These are phyloP conservation scores for Paratrypauchen microcephalus DNA, from an alignment of 2,797 vertebrate genomes.

Conservation along the genomic window DNA sequence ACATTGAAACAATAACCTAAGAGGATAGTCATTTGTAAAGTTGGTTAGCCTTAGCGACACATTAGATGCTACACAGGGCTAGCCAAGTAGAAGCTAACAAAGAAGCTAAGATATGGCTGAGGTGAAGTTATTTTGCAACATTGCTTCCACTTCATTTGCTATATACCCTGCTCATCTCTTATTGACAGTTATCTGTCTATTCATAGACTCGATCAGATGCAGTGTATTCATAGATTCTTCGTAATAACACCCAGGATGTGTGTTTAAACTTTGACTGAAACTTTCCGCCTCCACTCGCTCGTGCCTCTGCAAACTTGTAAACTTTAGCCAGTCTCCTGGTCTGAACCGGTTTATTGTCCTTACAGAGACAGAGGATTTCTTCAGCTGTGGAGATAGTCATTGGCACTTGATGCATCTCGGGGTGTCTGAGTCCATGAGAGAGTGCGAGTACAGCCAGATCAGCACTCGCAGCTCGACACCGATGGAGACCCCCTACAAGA, in stretches of 20 bases:
- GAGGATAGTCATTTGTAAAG: conserved; percentile 26
- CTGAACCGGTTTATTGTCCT: conserved; percentile 24
- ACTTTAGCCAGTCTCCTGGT: conserved; percentile 5
- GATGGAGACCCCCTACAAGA: conserved; percentile 96
- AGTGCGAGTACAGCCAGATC: conserved; percentile 97
- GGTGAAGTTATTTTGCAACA: conserved; percentile 32
- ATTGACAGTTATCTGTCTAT: background rate
- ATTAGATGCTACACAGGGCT: conserved; percentile 31
- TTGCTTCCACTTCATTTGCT: conserved; percentile 1
- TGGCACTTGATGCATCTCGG: conserved; percentile 88
- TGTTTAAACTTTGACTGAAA: conserved; percentile 26
- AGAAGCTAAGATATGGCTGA: conserved; percentile 12
- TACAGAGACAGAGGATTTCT: conserved; percentile 57
- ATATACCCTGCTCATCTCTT: background rate
- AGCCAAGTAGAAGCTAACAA: conserved; percentile 48
- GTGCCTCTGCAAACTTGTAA: conserved; percentile 7
- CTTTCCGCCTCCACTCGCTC: conserved; percentile 10
- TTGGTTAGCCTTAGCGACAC: conserved; percentile 58
- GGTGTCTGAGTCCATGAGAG: conserved; percentile 91
- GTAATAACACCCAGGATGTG: conserved; percentile 38
- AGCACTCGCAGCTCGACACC: conserved; percentile 95
- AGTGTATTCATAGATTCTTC: background rate
- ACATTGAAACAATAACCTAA: background rate
- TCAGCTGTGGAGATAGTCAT: conserved; percentile 48
- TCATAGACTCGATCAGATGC: background rate